phyloP scores from a whole-genome alignment of 2,888 invertebrate genomes.

The Diloba caeruleocephala region DNA sequence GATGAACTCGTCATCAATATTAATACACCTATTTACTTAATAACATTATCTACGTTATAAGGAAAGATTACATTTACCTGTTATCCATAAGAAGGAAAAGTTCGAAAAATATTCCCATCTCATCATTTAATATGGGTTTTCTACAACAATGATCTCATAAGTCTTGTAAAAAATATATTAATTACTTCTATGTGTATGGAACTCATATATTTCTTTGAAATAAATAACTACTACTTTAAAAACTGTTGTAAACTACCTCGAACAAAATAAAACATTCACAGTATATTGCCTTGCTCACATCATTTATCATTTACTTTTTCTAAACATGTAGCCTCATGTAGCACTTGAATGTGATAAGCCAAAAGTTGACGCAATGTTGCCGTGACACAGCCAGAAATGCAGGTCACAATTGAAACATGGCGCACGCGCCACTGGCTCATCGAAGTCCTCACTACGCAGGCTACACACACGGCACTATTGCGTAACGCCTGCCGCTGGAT shows the following conservation, averaged over 20 bases:
- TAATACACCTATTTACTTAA: slow-evolving; percentile 27
- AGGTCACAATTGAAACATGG: slow-evolving; percentile 77
- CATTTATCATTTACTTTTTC: slow-evolving; percentile 1
- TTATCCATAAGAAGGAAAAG: slow-evolving; percentile 14
- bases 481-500: slow-evolving; percentile 66
- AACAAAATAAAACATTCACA: background rate
- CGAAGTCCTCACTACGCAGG: slow-evolving; percentile 61
- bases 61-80: slow-evolving; percentile 32
- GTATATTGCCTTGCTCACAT: too few species aligned
- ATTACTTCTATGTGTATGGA: too few species aligned
- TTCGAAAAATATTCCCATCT: background rate
- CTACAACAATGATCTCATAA: too few species aligned
- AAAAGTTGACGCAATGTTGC: slow-evolving; percentile 64
- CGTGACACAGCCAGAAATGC: slow-evolving; percentile 71
- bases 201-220: too few species aligned
- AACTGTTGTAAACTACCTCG: too few species aligned
- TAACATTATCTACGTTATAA: slow-evolving; percentile 16
- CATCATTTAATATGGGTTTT: background rate
- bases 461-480: slow-evolving; percentile 54
- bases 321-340: slow-evolving; percentile 16
- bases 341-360: slow-evolving; percentile 37
- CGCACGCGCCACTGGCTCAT: slow-evolving; percentile 65
- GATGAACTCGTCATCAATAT: slow-evolving; percentile 38
- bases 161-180: too few species aligned
- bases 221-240: too few species aligned